phyloP scores from a whole-genome alignment of 2,113 vertebrate genomes.

The Psophia crepitans region DNA sequence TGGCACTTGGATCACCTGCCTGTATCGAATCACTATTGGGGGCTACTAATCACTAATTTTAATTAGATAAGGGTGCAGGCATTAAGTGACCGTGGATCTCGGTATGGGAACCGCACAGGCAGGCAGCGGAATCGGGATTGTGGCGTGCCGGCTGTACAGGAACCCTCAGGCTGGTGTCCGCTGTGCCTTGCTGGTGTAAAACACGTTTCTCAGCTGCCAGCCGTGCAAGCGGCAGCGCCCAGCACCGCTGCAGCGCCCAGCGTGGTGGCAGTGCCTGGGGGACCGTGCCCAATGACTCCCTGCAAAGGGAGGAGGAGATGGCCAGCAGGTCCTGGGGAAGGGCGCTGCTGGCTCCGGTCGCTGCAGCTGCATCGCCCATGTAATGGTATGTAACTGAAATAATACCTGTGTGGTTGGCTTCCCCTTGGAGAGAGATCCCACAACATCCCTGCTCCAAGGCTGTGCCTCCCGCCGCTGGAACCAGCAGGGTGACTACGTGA shows the following conservation, averaged over 20 bases:
- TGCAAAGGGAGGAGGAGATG: neutral
- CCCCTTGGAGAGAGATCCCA: neutral
- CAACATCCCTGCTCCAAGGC: neutral
- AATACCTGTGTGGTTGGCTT: neutral
- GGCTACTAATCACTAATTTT: neutral
- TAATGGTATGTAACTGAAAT: neutral
- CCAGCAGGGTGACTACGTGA: accelerated
- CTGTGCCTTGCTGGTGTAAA: neutral
- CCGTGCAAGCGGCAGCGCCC: neutral
- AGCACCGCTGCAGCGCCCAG: neutral
- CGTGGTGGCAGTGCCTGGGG: neutral
- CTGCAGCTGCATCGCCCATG: neutral
- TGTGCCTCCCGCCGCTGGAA: neutral
- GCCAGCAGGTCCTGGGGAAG: neutral
- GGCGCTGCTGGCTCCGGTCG: neutral
- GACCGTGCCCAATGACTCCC: accelerated
- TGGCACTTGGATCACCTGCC: neutral
- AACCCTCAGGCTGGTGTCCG: neutral
- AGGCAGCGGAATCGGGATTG: too few species aligned
- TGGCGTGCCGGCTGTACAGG: too few species aligned
- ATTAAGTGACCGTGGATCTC: accelerated
- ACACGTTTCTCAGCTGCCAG: accelerated
- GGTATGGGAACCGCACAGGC: neutral
- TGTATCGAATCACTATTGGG: neutral
- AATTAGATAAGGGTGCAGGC: neutral